phyloP scores from a whole-genome alignment of 53 echinoderm and acorn worm species.

The Hippasteria phrygiana region DNA sequence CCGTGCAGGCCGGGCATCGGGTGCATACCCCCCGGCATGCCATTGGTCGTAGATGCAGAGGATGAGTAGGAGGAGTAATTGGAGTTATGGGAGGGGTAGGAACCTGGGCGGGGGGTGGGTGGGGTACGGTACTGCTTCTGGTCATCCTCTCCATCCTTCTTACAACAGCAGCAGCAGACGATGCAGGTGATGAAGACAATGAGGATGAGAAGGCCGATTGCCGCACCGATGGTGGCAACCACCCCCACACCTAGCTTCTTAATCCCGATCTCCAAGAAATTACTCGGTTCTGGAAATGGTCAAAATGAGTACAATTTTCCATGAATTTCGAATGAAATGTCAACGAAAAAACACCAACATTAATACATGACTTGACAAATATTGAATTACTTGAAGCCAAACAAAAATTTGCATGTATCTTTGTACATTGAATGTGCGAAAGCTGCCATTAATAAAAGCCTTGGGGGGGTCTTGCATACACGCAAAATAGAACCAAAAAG shows the following conservation, averaged over 20 bases:
- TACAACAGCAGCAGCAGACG: constrained; percentile 87
- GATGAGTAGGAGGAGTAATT: constrained; percentile 94
- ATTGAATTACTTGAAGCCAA: too few relatives aligned
- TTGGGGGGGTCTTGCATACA: too few relatives aligned
- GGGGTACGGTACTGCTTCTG: constrained; percentile 85
- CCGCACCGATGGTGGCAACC: constrained; percentile 83
- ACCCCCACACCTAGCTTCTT: constrained; percentile 79
- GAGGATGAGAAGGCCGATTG: constrained; percentile 78
- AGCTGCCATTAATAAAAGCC: too few relatives aligned
- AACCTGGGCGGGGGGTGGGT: constrained; percentile 85
- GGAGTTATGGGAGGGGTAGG: constrained; percentile 92
- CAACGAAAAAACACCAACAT: too few relatives aligned
- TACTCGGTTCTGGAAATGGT: constrained; percentile 63
- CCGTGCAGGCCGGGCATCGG: constrained; percentile 59
- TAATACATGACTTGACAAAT: too few relatives aligned
- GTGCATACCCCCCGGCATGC: constrained; percentile 80
- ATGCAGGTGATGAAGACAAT: constrained; percentile 84
- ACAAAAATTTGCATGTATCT: too few relatives aligned
- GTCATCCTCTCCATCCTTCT: constrained; percentile 65
- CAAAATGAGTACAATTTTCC: neutral
- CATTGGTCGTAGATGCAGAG: constrained; percentile 72
- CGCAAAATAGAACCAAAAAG: too few relatives aligned
- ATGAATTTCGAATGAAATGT: too few relatives aligned
- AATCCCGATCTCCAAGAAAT: constrained; percentile 74
- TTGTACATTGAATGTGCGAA: too few relatives aligned